These are phyloP conservation scores for Meriones psammophilus DNA, from an alignment of 2,797 vertebrate genomes.

Conservation along the genomic window DNA sequence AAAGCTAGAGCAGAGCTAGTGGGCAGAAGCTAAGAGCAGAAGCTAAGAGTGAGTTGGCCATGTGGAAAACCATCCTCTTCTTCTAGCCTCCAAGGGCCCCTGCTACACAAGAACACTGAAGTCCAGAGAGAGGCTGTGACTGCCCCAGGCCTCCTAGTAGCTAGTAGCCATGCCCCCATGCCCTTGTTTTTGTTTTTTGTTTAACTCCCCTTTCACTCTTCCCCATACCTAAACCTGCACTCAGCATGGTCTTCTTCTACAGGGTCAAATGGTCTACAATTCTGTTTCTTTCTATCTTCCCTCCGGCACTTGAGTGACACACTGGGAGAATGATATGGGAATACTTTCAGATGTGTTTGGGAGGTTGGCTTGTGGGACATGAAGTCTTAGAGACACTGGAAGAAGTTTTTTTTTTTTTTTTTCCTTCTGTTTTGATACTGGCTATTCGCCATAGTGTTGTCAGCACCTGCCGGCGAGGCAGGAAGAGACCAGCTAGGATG, in stretches of 20 bases:
- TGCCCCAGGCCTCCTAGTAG: neutral
- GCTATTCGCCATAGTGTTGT: neutral
- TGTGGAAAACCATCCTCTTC: neutral
- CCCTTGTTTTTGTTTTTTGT: neutral
- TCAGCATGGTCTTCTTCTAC: constrained; percentile 11
- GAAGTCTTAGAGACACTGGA: neutral
- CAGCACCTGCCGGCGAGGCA: neutral
- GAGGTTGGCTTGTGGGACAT: neutral
- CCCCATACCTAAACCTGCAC: neutral
- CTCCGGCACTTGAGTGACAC: neutral
- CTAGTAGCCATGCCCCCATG: too few relatives aligned
- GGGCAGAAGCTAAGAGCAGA: neutral
- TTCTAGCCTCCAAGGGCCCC: neutral
- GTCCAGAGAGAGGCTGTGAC: neutral
- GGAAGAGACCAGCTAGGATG: neutral
- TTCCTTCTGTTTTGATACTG: neutral
- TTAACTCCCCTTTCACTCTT: neutral
- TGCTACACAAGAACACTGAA: neutral
- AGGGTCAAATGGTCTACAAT: neutral
- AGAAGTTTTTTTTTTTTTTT: neutral
- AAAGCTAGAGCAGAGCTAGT: neutral
- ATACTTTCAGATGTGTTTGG: neutral
- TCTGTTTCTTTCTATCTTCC: neutral
- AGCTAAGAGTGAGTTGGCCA: neutral
- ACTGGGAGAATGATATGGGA: neutral